Conservation (phyloP, 2,888 invertebrate species). For the Cyclophora punctaria region DNA sequence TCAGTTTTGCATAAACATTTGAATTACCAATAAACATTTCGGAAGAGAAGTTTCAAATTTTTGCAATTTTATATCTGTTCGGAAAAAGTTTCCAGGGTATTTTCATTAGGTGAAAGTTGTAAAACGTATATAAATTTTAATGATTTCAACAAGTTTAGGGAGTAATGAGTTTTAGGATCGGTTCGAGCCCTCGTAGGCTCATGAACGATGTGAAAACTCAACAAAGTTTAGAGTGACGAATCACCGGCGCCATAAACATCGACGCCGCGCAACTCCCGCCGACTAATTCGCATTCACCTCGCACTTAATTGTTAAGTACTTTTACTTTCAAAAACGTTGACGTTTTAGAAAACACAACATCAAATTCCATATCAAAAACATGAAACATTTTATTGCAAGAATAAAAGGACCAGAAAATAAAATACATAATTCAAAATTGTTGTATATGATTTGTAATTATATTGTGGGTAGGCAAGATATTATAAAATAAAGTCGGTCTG, state of each 20-base stretch:
- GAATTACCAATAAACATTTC: conserved; percentile 21
- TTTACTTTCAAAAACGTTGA: neutral
- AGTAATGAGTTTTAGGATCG: conserved; percentile 49
- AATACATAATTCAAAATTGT: conserved; percentile 11
- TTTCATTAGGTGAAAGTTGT: conserved; percentile 49
- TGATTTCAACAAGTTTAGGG: conserved; percentile 52
- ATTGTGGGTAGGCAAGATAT: too few species aligned
- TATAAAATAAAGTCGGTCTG: too few species aligned
- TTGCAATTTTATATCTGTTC: conserved; percentile 25
- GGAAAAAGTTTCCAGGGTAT: conserved; percentile 38
- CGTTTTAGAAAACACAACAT: neutral
- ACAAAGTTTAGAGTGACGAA: conserved; percentile 34
- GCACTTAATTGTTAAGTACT: too few species aligned
- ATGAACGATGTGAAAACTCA: conserved; percentile 35
- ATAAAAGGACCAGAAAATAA: too few species aligned
- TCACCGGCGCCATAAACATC: conserved; percentile 31
- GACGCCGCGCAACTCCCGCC: conserved; percentile 19
- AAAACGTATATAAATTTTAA: conserved; percentile 57
- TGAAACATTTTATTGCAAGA: neutral
- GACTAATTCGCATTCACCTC: conserved; percentile 8
- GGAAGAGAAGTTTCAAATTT: conserved; percentile 17
- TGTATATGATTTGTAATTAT: too few species aligned
- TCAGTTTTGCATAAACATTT: conserved; percentile 13
- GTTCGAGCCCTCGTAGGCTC: conserved; percentile 23
- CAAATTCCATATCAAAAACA: neutral